Evolutionary conservation across 2,888 invertebrate genomes (phyloP).

Genomic region (Latrodectus hesperus): DNA sequence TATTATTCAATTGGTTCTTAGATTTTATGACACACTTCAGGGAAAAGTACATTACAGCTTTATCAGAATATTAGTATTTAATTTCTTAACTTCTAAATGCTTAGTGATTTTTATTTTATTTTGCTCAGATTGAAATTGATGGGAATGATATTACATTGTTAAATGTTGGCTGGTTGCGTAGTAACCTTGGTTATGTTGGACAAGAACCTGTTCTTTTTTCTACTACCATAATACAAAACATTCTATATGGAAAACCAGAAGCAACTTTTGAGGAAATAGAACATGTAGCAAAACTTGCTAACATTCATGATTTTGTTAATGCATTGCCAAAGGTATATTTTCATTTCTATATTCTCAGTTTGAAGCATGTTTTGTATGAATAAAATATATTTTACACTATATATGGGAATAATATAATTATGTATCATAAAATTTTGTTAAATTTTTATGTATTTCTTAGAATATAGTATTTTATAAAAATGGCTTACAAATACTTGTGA

Average conservation of each 20-base stretch:
- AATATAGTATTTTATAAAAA: too few species aligned
- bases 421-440: too few species aligned
- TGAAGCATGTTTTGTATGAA: too few species aligned
- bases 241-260: constrained; percentile 75
- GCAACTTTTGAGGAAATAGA: constrained; percentile 79
- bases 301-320: constrained; percentile 84
- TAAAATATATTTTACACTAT: too few species aligned
- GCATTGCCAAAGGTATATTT: constrained; percentile 61
- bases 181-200: constrained; percentile 75
- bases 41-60: constrained; percentile 73
- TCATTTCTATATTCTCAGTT: too few species aligned
- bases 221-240: constrained; percentile 78
- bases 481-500: too few species aligned
- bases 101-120: background rate
- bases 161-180: constrained; percentile 77
- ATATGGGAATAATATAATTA: too few species aligned
- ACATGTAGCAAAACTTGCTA: constrained; percentile 83
- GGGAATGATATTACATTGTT: constrained; percentile 76
- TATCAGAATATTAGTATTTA: background rate
- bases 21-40: constrained; percentile 82
- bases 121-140: constrained; percentile 74
- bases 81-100: background rate
- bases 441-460: too few species aligned
- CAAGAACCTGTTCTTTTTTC: constrained; percentile 81
- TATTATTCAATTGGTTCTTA: constrained; percentile 77